phyloP scores from a whole-genome alignment of 2,888 invertebrate genomes.

The Falcaria lacertinaria region DNA sequence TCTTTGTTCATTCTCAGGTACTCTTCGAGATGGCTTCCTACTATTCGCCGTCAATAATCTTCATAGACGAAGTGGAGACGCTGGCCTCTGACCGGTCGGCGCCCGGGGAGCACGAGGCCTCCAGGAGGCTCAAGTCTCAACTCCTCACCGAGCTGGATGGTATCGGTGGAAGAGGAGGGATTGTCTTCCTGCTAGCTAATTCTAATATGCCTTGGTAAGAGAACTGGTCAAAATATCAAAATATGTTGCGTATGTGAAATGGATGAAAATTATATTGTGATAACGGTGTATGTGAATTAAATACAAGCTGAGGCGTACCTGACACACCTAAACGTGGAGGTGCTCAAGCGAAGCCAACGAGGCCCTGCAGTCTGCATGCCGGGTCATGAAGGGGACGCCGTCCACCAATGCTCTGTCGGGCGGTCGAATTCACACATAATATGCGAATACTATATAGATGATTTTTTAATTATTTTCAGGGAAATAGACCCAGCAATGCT shows the following conservation, averaged over 20 bases:
- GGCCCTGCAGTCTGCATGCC: too few relatives aligned
- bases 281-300: too few relatives aligned
- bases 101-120: constrained; percentile 90
- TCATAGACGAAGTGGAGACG: constrained; percentile 95
- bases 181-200: constrained; percentile 89
- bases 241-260: too few relatives aligned
- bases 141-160: constrained; percentile 93
- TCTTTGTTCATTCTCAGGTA: constrained; percentile 72
- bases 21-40: constrained; percentile 92
- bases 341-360: too few relatives aligned
- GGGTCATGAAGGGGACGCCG: too few relatives aligned
- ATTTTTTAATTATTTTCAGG: constrained; percentile 65
- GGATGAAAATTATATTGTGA: too few relatives aligned
- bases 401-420: too few relatives aligned
- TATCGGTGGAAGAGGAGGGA: constrained; percentile 79
- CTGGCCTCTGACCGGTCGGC: constrained; percentile 84
- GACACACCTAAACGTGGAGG: too few relatives aligned
- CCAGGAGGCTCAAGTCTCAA: constrained; percentile 92
- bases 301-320: too few relatives aligned
- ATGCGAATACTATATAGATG: too few relatives aligned
- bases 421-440: too few relatives aligned
- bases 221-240: too few relatives aligned
- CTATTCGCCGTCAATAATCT: constrained; percentile 93
- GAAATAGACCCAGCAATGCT: constrained; percentile 93
- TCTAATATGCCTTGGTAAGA: constrained; percentile 94